A percentile compares a stretch with the other conserved stretches of the same genome.
phyloP scores from a whole-genome alignment of 2,888 invertebrate species.

The Plagodis pulveraria region DNA sequence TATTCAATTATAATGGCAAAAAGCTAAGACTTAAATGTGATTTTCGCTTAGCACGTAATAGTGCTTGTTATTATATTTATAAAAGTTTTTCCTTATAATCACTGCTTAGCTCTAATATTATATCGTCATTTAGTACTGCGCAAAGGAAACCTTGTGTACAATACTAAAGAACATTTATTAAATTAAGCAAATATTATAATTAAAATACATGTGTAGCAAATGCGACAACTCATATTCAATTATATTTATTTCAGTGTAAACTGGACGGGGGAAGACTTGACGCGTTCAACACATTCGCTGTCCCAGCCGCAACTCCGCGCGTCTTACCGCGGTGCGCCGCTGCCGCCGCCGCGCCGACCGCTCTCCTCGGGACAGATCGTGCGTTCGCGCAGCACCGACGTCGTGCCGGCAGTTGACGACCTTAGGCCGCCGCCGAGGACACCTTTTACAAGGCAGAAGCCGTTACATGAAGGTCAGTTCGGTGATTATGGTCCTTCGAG shows the following conservation, averaged over 20 bases:
- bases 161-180: too few relatives aligned
- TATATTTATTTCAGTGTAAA: slow-evolving; percentile 59
- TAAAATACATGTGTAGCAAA: too few relatives aligned
- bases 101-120: too few relatives aligned
- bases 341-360: slow-evolving; percentile 48
- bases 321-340: slow-evolving; percentile 33
- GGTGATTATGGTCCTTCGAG: neutral
- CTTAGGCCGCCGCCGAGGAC: slow-evolving; percentile 56
- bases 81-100: too few relatives aligned
- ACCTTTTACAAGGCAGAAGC: slow-evolving; percentile 51
- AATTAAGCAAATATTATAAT: too few relatives aligned
- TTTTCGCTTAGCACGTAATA: too few relatives aligned
- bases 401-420: slow-evolving; percentile 52
- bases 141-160: too few relatives aligned
- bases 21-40: too few relatives aligned
- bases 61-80: too few relatives aligned
- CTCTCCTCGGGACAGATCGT: slow-evolving; percentile 42
- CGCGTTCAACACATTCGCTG: slow-evolving; percentile 65
- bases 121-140: too few relatives aligned
- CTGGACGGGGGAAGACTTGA: slow-evolving; percentile 75
- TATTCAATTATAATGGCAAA: too few relatives aligned
- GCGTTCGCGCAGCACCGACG: slow-evolving; percentile 65
- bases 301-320: slow-evolving; percentile 51
- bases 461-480: slow-evolving; percentile 54
- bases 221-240: neutral